A percentile compares a stretch with the other conserved stretches of the same genome.
Evolutionary conservation across 2,888 invertebrate genomes (phyloP).

Genomic region (Hypomecis punctinalis): DNA sequence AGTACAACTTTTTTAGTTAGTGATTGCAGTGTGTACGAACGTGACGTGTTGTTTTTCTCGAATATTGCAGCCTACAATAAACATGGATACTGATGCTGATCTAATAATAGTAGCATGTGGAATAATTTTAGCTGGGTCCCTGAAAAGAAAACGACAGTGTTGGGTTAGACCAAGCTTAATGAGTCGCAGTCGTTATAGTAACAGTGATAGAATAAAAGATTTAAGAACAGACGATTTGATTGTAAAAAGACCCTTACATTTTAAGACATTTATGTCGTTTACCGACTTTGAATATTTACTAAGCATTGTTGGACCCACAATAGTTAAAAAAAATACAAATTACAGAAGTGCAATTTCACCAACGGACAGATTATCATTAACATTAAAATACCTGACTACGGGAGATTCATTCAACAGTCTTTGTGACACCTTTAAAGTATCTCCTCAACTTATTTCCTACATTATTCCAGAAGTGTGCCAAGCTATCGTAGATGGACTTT

Average conservation of each 20-base stretch:
- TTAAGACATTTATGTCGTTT: conserved; percentile 38
- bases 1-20: conserved; percentile 29
- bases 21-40: conserved; percentile 37
- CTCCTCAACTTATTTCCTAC: conserved; percentile 36
- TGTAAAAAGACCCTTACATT: conserved; percentile 22
- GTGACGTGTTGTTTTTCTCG: conserved; percentile 37
- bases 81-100: conserved; percentile 39
- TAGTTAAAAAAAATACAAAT: conserved; percentile 38
- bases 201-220: conserved; percentile 14
- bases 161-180: conserved; percentile 39
- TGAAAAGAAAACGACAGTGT: conserved; percentile 36
- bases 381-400: conserved; percentile 34
- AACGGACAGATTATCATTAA: conserved; percentile 31
- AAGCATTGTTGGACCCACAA: conserved; percentile 43
- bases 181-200: conserved; percentile 19
- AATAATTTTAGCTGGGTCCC: conserved; percentile 37
- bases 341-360: conserved; percentile 34
- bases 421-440: conserved; percentile 35
- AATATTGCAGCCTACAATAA: conserved; percentile 38
- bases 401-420: conserved; percentile 35
- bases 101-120: conserved; percentile 39
- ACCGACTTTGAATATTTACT: conserved; percentile 45
- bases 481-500: conserved; percentile 35
- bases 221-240: conserved; percentile 16
- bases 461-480: conserved; percentile 36